Base-by-base conservation (phyloP, 2,888 invertebrate genomes). In the Thymelicus lineola region DNA sequence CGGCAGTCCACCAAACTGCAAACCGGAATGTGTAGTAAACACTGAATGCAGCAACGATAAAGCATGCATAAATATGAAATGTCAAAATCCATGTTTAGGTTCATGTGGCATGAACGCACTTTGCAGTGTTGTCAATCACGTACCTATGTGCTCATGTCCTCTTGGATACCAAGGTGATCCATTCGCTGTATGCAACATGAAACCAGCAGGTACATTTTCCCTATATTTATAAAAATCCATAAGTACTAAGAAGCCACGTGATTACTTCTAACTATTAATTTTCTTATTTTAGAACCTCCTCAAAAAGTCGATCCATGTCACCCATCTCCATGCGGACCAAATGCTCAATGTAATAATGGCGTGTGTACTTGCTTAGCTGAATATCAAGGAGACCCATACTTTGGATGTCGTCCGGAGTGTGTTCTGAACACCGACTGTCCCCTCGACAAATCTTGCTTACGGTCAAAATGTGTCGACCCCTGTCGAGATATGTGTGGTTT, bases 401-500 rank as follows among this genome's bases (percentile, higher is more conserved):
- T 95, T 71, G 96, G 95, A 55, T 97, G 97, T 83, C 95, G 97
- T 76, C 97, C 97, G 0, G 97, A 97, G 87, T 98, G 98, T 86
- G 95, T 97, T 0, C 86, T 97, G 1, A 97, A 96, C 83, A 95
- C 96, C 0, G 97, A 98, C 80, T 98, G 98, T 87, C 92, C 96
- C 0, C 90, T 95, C 63, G 96, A 97, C 81, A 95, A 95, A 82
- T 96, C 97, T 17, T 98, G 98, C 81, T 90, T 96, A 46, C 95
- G 96, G 72, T 96, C 96, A 71, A 97, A 97, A 88, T 98, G 98
- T 82, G 89, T 95, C n/a, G 96, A 98, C 88, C 98, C 98, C 6
- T 98, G 98, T 79, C 95, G 95, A n/a, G 96, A 96, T 74, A 96
- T 96, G 78, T 98, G 98, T 82, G 98, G 97, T 10, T 88, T 94